Evolutionary conservation across 2,888 invertebrate species (phyloP), one percentile per base, ranked within the genome.

Genomic region (Pseudanteris insignis): DNA sequence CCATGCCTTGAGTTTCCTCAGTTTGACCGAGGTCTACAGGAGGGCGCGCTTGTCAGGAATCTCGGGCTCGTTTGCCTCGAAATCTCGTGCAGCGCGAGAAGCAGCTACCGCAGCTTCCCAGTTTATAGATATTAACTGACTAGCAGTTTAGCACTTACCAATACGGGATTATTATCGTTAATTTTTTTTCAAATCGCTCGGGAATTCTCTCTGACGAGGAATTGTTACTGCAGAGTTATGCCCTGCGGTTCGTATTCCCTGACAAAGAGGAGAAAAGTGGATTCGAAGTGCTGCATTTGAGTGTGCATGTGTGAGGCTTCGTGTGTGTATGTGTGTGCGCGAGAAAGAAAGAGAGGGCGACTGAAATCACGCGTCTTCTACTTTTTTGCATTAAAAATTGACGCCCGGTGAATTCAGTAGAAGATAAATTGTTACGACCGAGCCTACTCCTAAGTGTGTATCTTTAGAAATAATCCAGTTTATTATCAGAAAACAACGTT

Each of bases 1-100:
- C 53, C 51, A 32, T 41, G 59, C 41, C 32, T 41, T 50, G 32
- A 33, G 15, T 8, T 44, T 46, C 59, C 59, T 53, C 47, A 59
- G 59, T 59, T 59, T 32, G 10, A 28, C 47, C 30, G 51, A 59
- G 59, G 59, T 26, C 59, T 59, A 53, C 51, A 37, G 59, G 59
- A 59, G 59, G 59, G 59, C 59, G 58, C 57, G 46, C 59, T 37
- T 26, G 57, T 57, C 57, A 48, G 37, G 37, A 43, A 43, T 48
- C 48, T 57, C 40, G 55, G 48, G 57, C 47, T 36, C 44, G 59
- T 43, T 54, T 25, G 41, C 41, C 32, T 50, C 28, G 51, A 6
- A 46, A 58, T 58, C 50, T 44, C 48, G 48, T 58, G 58, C 28
- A 58, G 57, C 37, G 38, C 59, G 59, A 44, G 44, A 59, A 44